Percentiles rank a stretch among this genome's conserved stretches.
Evolutionary conservation across 2,113 vertebrate species (phyloP).

Genomic region (Oreotrochilus melanogaster): DNA sequence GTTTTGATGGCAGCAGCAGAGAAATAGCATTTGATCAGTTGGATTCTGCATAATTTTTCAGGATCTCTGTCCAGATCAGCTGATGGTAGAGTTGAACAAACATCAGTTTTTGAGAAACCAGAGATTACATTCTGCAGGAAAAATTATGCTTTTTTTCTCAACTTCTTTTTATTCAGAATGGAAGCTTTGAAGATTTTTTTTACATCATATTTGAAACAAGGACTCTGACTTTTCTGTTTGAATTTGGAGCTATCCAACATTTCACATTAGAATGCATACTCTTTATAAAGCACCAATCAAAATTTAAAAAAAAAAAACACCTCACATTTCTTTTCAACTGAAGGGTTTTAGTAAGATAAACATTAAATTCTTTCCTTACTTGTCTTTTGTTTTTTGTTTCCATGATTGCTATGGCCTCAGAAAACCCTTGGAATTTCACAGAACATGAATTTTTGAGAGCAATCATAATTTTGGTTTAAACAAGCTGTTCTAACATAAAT

Average conservation of each 20-base stretch:
- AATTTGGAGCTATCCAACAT: background rate
- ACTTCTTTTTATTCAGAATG: fast-evolving
- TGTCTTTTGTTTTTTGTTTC: fast-evolving
- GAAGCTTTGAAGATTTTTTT: background rate
- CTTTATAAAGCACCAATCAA: background rate
- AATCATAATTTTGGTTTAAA: background rate
- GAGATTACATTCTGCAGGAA: background rate
- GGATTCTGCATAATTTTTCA: background rate
- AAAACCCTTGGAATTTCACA: background rate
- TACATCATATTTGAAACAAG: background rate
- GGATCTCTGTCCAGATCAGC: no score
- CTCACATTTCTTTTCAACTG: background rate
- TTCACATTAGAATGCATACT: background rate
- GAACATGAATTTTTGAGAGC: background rate
- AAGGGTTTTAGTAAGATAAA: background rate
- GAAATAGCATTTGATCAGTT: background rate
- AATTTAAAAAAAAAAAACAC: background rate
- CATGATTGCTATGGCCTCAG: background rate
- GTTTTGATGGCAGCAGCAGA: background rate
- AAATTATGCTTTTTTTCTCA: background rate
- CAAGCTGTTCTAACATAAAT: background rate
- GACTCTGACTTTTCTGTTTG: background rate
- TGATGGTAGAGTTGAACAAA: background rate
- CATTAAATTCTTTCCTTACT: background rate
- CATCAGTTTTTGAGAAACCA: background rate